Evolutionary conservation across 2,888 invertebrate genomes (phyloP), one percentile per base, ranked within the genome.

Genomic region (Chymomyza fuscimana): DNA sequence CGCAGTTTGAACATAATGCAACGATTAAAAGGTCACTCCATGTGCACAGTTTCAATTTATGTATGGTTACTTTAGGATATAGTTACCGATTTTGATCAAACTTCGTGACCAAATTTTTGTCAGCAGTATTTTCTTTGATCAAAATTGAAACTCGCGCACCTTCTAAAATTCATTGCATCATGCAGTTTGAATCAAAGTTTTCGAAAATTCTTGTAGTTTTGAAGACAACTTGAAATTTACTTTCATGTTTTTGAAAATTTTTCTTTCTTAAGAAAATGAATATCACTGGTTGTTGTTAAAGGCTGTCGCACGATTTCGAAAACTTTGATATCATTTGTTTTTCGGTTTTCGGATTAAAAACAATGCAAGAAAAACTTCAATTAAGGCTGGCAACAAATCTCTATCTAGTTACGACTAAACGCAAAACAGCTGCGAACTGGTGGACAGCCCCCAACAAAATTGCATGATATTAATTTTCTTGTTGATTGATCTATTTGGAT

Each of bases 301-400:
- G 92, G 92, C 91, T 92, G 91, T 91, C 91, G 83, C 87, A 82
- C 84, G 79, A 78, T 91, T 92, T 91, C 92, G 91, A 92, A 92
- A 92, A 91, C 92, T 91, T 92, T 92, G 90, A 90, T 89, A 76
- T 65, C n/a, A 22, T 22, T 56, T 56, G 16, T 52, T 62, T 32
- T 50, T 67, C 15, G 5, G 12, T 50, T 62, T 22, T 67, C 52
- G 32, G 16, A 32, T 58, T 15, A 61, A 60, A 32, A 58, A 65
- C 5, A 52, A 40, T 63, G 46, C n/a, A 32, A 70, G 73, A 59
- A 58, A n/a, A 32, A 54, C 16, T 54, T 16, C 68, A 78, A 72
- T 29, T 15, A 25, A 58, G 22, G 9, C 9, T 22, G 60, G 60
- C n/a, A 32, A 36, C 32, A 32, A 12, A n/a, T 15, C 12, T 16